Evolutionary conservation across 2,888 invertebrate species (phyloP).

Genomic region (Erebia aethiops): DNA sequence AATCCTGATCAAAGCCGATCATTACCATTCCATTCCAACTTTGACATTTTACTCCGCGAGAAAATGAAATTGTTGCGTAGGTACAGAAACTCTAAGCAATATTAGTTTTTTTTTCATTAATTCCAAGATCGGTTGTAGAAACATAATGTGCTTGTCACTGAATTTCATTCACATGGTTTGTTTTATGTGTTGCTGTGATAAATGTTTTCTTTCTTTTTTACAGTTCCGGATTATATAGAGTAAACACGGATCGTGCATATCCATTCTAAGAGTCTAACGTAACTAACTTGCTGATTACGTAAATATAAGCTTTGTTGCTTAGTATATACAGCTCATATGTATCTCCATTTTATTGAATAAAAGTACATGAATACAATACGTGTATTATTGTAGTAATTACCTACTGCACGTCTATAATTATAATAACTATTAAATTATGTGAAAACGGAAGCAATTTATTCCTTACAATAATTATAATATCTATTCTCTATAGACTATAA

Average conservation of each 20-base stretch:
- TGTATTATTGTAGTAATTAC: neutral
- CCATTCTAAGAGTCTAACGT: conserved; percentile 38
- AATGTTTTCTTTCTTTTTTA: conserved; percentile 23
- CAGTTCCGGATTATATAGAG: conserved; percentile 55
- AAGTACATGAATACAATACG: neutral
- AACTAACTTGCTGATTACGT: neutral
- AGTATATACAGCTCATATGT: neutral
- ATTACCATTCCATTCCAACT: too few species aligned
- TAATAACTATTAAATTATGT: too few species aligned
- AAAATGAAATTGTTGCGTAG: too few species aligned
- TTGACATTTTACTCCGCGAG: too few species aligned
- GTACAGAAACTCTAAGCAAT: too few species aligned
- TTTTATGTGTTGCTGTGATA: neutral
- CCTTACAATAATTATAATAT: too few species aligned
- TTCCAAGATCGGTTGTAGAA: too few species aligned
- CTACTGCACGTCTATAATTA: neutral
- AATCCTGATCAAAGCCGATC: too few species aligned
- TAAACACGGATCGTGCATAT: conserved; percentile 51
- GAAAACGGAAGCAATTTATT: too few species aligned
- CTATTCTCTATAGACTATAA: neutral
- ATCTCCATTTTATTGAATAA: neutral
- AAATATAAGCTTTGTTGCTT: neutral
- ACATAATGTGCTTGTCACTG: too few species aligned
- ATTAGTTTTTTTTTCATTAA: too few species aligned
- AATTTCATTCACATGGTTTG: neutral